A percentile compares a stretch with the other conserved stretches of the same genome.
Conservation (phyloP, 2,113 vertebrate genomes). For the Oncorhynchus mykiss region DNA sequence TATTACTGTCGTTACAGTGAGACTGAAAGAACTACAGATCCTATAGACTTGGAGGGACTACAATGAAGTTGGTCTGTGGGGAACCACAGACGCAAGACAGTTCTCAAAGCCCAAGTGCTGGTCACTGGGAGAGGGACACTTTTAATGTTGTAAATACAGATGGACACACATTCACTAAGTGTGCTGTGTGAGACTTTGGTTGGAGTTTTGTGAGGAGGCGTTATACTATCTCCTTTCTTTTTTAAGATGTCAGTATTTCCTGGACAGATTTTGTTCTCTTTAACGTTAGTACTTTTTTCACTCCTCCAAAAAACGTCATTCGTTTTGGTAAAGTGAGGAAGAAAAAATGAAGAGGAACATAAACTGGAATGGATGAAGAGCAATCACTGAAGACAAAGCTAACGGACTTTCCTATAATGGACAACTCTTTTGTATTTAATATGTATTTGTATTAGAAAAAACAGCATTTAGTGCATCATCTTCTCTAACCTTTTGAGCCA, state of each 20-base stretch:
- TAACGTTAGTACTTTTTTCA: constrained; percentile 26
- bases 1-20: constrained; percentile 71
- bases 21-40: constrained; percentile 41
- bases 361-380: constrained; percentile 44
- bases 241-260: constrained; percentile 39
- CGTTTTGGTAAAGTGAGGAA: constrained; percentile 21
- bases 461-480: constrained; percentile 26
- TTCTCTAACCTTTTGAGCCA: constrained; percentile 60
- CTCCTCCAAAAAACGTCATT: not conserved
- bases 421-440: constrained; percentile 17
- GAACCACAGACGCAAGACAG: constrained; percentile 59
- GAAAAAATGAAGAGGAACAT: constrained; percentile 34
- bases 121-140: constrained; percentile 57
- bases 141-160: constrained; percentile 46
- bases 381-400: constrained; percentile 35
- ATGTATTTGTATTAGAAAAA: not conserved
- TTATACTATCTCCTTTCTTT: constrained; percentile 45
- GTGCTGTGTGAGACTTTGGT: constrained; percentile 14
- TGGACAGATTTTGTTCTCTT: constrained; percentile 38
- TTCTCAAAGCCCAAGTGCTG: constrained; percentile 66
- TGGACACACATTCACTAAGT: constrained; percentile 45
- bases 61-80: constrained; percentile 64
- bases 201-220: constrained; percentile 34
- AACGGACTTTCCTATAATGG: not conserved
- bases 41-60: constrained; percentile 53